Evolutionary conservation across 2,797 vertebrate species (phyloP), one percentile per base, ranked within the genome.

Genomic region (Pseudocheirus occidentalis): DNA sequence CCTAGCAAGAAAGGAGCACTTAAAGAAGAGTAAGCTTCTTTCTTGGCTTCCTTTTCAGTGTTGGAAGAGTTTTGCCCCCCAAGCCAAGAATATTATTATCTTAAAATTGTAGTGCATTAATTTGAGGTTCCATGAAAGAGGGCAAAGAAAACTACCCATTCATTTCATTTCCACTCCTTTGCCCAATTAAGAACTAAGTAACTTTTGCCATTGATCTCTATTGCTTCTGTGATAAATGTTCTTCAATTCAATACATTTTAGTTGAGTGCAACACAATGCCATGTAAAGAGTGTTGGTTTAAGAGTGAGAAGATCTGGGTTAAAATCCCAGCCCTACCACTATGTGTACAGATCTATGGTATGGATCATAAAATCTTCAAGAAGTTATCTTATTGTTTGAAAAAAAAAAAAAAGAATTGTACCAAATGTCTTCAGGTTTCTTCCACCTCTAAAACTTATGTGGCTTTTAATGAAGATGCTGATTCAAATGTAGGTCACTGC

Each of bases 1-100:
- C 98, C 98, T 0, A 98, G 98, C 98, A 99, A 99, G 98, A 99
- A 99, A 98, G 99, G 99, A 97, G 99, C 99, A 92, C 99, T 99
- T 90, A 99, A 99, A 98, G 99, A 99, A 98, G 99, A 99, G 99
- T 99, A 99, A 97, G 99, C 97, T 73, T 50, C 91, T 91, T 29
- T 40, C 94, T 92, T 54, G 31, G 0, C 93, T 97, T 96, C 57
- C 93, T 10, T 96, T 90, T 54, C 24, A n/a, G 31, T n/a, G 94
- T 98, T 52, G 95, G 90, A 95, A 90, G 12, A 46, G 66, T 93
- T 58, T 29, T 0, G 1, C n/a, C 3, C 6, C 13, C 16, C 18
- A 7, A 40, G 7, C 18, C n/a, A 46, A 81, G 66, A 46, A 40
- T 81, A 24, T 81, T 81, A 40, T 9, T 66, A n/a, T 31, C n/a